Percentiles rank a stretch among this genome's conserved stretches.
These are phyloP conservation scores for Sebastes schlegelii DNA, from an alignment of 2,113 vertebrate species.

Conservation along the genomic window DNA sequence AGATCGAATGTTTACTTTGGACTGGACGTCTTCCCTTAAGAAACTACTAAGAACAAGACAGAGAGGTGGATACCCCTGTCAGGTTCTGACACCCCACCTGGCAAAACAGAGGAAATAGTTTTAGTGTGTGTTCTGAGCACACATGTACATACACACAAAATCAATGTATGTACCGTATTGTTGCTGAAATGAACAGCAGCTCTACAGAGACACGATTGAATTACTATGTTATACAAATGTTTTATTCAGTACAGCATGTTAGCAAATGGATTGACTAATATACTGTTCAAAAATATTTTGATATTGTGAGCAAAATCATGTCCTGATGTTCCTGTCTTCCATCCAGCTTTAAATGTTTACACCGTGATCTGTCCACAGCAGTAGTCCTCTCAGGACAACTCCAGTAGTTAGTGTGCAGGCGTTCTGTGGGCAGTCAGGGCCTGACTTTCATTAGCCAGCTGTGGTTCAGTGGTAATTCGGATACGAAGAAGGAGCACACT, in stretches of 20 bases:
- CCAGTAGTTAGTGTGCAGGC: constrained; percentile 42
- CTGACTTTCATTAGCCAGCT: constrained; percentile 71
- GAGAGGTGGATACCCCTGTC: constrained; percentile 37
- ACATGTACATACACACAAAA: background rate
- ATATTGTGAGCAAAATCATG: constrained; percentile 8
- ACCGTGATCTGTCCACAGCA: constrained; percentile 23
- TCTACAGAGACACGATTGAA: constrained; percentile 1
- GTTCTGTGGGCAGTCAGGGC: constrained; percentile 43
- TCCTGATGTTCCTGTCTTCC: constrained; percentile 11
- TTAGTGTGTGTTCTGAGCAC: constrained; percentile 18
- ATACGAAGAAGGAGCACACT: constrained; percentile 32
- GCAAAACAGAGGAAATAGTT: constrained; percentile 65
- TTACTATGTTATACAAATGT: background rate
- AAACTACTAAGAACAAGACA: constrained; percentile 46
- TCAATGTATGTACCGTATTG: background rate
- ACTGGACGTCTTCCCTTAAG: constrained; percentile 42
- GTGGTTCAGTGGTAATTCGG: constrained; percentile 51
- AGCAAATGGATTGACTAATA: constrained; percentile 9
- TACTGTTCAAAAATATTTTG: background rate
- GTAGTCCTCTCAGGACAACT: constrained; percentile 28
- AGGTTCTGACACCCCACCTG: constrained; percentile 61
- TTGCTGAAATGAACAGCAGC: background rate
- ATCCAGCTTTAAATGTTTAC: constrained; percentile 22
- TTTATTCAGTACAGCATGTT: constrained; percentile 16
- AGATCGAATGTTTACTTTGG: constrained; percentile 74